Percentiles rank a stretch among this genome's conserved stretches.
Conservation (phyloP, 1,140 invertebrate species). For the Papilio machaon region DNA sequence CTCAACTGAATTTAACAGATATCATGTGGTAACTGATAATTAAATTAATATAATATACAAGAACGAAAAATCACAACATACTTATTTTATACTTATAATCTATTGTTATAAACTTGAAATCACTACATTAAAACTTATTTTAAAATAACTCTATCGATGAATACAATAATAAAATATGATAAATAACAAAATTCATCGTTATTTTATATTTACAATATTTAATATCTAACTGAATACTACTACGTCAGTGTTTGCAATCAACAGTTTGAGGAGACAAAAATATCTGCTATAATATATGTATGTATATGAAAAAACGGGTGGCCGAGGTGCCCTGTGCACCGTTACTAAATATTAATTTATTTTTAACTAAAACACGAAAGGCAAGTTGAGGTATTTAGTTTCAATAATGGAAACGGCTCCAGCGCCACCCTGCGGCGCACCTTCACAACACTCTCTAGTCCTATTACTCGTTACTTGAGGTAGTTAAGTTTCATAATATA, state of each 20-base stretch:
- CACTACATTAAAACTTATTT: conserved; percentile 73
- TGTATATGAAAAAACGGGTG: conserved; percentile 57
- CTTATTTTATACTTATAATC: conserved; percentile 65
- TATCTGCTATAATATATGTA: conserved; percentile 71
- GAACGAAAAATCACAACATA: conserved; percentile 71
- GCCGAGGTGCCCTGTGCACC: conserved; percentile 27
- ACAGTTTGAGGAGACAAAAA: conserved; percentile 72
- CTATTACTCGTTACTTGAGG: conserved; percentile 77
- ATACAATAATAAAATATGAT: conserved; percentile 77
- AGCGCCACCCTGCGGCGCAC: conserved; percentile 45
- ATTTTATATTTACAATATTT: conserved; percentile 76
- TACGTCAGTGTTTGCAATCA: conserved; percentile 69
- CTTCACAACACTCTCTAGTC: conserved; percentile 68
- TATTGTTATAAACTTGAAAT: conserved; percentile 75
- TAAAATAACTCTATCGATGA: conserved; percentile 74
- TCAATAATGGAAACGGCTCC: conserved; percentile 32
- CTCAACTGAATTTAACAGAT: conserved; percentile 76
- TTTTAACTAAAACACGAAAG: conserved; percentile 54
- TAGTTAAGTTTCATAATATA: conserved; percentile 73
- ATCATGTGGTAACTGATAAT: conserved; percentile 75
- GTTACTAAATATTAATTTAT: conserved; percentile 33
- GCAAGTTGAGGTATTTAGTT: conserved; percentile 71
- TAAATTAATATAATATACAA: conserved; percentile 75
- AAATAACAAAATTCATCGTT: conserved; percentile 77
- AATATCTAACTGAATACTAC: conserved; percentile 62